phyloP scores from a whole-genome alignment of 2,888 invertebrate genomes.

The Slavum lentiscoides region DNA sequence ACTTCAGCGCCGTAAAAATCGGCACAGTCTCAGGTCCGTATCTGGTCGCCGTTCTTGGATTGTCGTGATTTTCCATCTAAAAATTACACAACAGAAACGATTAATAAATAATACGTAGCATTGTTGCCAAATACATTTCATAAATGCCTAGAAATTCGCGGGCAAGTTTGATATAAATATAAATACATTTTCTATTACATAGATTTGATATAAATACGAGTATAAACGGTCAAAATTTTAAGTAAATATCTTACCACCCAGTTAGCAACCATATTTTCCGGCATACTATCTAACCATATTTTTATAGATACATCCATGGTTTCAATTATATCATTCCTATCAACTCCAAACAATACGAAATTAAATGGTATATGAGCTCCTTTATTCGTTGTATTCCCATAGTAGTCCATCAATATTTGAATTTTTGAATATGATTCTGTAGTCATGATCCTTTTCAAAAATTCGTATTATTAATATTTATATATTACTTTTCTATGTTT shows the following conservation, averaged over 20 bases:
- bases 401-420: constrained; percentile 67
- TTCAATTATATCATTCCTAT: constrained; percentile 62
- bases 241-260: constrained; percentile 64
- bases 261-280: constrained; percentile 65
- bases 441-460: constrained; percentile 67
- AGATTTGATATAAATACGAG: too few relatives aligned
- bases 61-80: constrained; percentile 59
- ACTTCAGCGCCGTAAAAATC: constrained; percentile 62
- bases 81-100: not conserved
- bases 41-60: constrained; percentile 57
- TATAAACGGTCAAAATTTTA: too few relatives aligned
- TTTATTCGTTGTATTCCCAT: constrained; percentile 64
- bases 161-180: too few relatives aligned
- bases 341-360: constrained; percentile 65
- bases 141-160: too few relatives aligned
- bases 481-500: not conserved
- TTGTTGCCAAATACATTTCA: too few relatives aligned
- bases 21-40: constrained; percentile 60
- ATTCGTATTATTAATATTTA: not conserved
- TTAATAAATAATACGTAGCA: not conserved
- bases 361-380: constrained; percentile 80
- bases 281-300: constrained; percentile 67
- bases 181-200: too few relatives aligned
- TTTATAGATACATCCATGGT: constrained; percentile 64
- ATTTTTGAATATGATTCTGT: constrained; percentile 70